Percentiles rank a stretch among this genome's conserved stretches.
Evolutionary conservation across 2,888 invertebrate species (phyloP).

Genomic region (Habroteleia sp.): DNA sequence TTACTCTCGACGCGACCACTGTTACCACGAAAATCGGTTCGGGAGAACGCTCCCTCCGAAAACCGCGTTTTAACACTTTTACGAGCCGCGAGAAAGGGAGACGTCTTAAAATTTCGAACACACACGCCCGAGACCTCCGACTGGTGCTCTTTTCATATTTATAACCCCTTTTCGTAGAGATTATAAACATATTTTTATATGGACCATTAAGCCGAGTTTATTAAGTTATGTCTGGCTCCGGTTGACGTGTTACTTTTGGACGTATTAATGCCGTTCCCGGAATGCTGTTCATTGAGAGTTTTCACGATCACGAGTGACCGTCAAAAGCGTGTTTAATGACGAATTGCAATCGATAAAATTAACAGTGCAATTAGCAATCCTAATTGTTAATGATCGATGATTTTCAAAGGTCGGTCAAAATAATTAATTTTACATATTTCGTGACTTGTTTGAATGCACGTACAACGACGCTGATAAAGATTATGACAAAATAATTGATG

Average conservation of each 20-base stretch:
- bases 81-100: constrained; percentile 51
- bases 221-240: constrained; percentile 35
- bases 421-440: too few species aligned
- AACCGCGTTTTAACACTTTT: constrained; percentile 46
- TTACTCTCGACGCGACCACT: constrained; percentile 43
- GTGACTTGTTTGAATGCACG: too few species aligned
- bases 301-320: constrained; percentile 17
- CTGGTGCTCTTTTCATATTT: constrained; percentile 50
- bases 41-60: constrained; percentile 9
- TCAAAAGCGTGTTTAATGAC: neutral
- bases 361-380: too few species aligned
- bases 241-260: constrained; percentile 35
- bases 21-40: constrained; percentile 43
- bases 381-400: too few species aligned
- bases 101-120: constrained; percentile 41
- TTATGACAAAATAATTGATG: too few species aligned
- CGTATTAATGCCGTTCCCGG: constrained; percentile 32
- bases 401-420: too few species aligned
- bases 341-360: too few species aligned
- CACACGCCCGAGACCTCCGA: constrained; percentile 16
- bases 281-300: constrained; percentile 26
- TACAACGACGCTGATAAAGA: too few species aligned
- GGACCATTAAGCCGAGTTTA: constrained; percentile 42
- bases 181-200: constrained; percentile 60
- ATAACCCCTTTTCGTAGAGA: constrained; percentile 46